Evolutionary conservation across 2,797 vertebrate genomes (phyloP).

Genomic region (Sardinella longiceps): DNA sequence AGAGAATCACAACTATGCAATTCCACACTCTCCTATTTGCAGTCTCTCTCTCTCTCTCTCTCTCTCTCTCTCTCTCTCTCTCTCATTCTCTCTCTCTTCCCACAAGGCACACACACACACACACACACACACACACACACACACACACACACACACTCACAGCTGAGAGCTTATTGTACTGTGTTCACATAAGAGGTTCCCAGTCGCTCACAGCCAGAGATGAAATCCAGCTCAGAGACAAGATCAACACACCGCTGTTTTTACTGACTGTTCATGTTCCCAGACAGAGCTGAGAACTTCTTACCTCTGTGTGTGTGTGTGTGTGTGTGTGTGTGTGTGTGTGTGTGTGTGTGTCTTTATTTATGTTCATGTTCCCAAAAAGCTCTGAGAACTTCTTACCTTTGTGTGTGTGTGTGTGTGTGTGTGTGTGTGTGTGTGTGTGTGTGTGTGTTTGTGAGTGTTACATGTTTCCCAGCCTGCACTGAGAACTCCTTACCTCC

Average conservation of each 20-base stretch:
- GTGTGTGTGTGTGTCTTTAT: background rate
- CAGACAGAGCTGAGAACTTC: background rate
- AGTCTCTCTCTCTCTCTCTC: background rate
- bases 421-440: background rate
- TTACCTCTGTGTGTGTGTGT: conserved; percentile 27
- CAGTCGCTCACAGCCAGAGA: background rate
- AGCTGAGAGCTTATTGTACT: background rate
- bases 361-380: too few relatives aligned
- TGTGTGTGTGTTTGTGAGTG: background rate
- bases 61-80: background rate
- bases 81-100: background rate
- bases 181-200: background rate
- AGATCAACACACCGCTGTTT: background rate
- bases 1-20: background rate
- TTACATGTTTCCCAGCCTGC: too few relatives aligned
- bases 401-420: background rate
- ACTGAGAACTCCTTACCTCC: too few relatives aligned
- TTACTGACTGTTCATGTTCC: background rate
- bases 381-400: too few relatives aligned
- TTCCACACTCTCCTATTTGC: background rate
- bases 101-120: background rate
- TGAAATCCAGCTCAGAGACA: background rate
- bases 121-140: background rate
- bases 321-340: conserved; percentile 30
- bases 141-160: too few relatives aligned